Evolutionary conservation across 2,113 vertebrate genomes (phyloP), one percentile per base, ranked within the genome.

Genomic region (Otus sunia): DNA sequence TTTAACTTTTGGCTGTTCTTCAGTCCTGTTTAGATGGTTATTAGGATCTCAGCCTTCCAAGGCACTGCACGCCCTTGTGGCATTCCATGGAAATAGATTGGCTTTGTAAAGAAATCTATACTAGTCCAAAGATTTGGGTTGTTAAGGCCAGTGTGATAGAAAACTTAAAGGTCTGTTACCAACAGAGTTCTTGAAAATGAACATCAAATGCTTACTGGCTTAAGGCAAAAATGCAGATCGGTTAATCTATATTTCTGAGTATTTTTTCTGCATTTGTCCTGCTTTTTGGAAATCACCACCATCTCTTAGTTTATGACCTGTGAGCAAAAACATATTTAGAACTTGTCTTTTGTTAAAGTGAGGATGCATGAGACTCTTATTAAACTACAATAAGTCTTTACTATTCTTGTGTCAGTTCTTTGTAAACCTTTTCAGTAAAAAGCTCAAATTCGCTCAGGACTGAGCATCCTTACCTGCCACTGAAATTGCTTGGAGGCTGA

Each of bases 281-380:
- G 85, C 77, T 59, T 69, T 91, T 88, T 92, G 68, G 60, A 89
- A 80, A 74, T 83, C 32, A 12, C 49, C 37, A 37, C 43, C 73
- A 63, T 85, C 66, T 89, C 34, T 63, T 71, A 55, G n/a, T 81
- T 81, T 85, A 52, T 4, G 14, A 85, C 34, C 53, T 80, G 25
- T 66, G 66, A 86, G 34, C 47, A 77, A 87, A 94, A 82, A 3
- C 37, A 1, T 63, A 9, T 49, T 85, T 52, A 88, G 47, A 95
- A 81, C 80, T 88, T 91, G 60, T 58, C 52, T 20, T 88, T 91
- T 79, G 76, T 71, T 91, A 68, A 68, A 11, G 81, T 81, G 92
- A 95, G 95, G 96, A 95, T 97, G 85, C 94, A 91, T 90, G 96
- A 90, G 86, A 96, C 95, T 95, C 96, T 92, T 94, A 86, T 52